Evolutionary conservation across 1,140 invertebrate genomes (phyloP).

Genomic region (Listronotus oregonensis): DNA sequence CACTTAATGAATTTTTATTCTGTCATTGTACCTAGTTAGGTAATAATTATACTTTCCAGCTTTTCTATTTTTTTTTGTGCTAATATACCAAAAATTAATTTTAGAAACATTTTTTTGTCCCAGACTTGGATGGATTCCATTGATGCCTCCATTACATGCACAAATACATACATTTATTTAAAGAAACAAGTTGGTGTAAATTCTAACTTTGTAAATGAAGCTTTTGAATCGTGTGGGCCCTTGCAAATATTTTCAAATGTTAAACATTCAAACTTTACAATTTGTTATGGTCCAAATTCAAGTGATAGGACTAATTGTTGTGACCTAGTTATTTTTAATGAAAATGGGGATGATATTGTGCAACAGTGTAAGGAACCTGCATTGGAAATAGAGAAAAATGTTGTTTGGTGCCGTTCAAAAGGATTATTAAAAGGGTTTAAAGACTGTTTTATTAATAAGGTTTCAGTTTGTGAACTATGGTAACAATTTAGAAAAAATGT

Average conservation of each 20-base stretch:
- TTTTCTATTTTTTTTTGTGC: too few species aligned
- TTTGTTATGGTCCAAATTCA: constrained; percentile 20
- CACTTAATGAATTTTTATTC: too few species aligned
- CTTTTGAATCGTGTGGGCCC: constrained; percentile 36
- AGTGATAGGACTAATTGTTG: constrained; percentile 33
- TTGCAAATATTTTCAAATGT: constrained; percentile 22
- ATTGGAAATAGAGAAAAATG: constrained; percentile 12
- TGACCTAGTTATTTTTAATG: constrained; percentile 39
- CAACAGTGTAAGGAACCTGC: background rate
- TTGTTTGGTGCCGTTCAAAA: constrained; percentile 40
- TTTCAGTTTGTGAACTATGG: constrained; percentile 44
- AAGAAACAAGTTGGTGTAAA: constrained; percentile 23
- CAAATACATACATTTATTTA: constrained; percentile 42
- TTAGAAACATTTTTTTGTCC: constrained; percentile 39
- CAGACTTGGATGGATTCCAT: constrained; percentile 40
- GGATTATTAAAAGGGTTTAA: constrained; percentile 42
- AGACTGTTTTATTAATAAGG: constrained; percentile 46
- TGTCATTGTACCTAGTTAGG: too few species aligned
- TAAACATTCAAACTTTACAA: constrained; percentile 38
- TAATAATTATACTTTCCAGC: too few species aligned
- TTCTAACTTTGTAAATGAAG: constrained; percentile 1
- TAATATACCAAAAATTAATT: too few species aligned
- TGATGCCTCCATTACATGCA: constrained; percentile 34
- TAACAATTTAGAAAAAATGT: constrained; percentile 3
- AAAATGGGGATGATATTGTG: constrained; percentile 7